Evolutionary conservation across 1,140 invertebrate genomes (phyloP), one percentile per base, ranked within the genome.

Genomic region (Heliconius congener): DNA sequence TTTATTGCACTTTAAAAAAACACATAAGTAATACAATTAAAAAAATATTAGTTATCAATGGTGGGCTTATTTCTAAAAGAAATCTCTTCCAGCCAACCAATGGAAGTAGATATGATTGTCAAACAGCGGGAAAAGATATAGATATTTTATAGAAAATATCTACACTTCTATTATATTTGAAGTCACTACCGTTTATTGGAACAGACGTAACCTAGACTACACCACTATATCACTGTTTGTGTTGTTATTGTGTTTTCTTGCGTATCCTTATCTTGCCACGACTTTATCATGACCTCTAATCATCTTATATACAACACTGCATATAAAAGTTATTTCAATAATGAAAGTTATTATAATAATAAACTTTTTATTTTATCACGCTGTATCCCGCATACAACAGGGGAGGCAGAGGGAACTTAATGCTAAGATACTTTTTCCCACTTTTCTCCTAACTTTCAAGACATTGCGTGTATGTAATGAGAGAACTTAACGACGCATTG

Each of bases 211-310:
- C 18, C 50, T 52, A 52, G 23, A 52, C 18, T n/a, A 23, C 55
- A 23, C n/a, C 3, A 27, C 19, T 27, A 11, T 23, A 30, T 9
- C 55, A 23, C 8, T 66, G 13, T 66, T 27, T 30, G 23, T 66
- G 27, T 60, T 60, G n/a, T 66, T 66, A 66, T 66, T 66, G 30
- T 66, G 60, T 66, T 66, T n/a, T 66, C 9, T 66, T 66, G 60
- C 60, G 60, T 66, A 66, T 66, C 9, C 11, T 66, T 66, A 66
- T 66, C 60, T 66, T 16, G 23, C 1, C 11, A 18, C 60, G 60
- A 66, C 60, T 30, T 66, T 66, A 66, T 66, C 11, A 13, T 66
- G 60, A 66, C 60, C 60, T 66, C 60, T 66, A 66, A 66, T 16
- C 60, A 66, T 66, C 4, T 27, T 30, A 9, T 66, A 66, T 66